Percentiles rank a stretch among this genome's conserved stretches.
These are phyloP conservation scores for Actenoides hombroni DNA, from an alignment of 2,113 vertebrate genomes.

Conservation along the genomic window DNA sequence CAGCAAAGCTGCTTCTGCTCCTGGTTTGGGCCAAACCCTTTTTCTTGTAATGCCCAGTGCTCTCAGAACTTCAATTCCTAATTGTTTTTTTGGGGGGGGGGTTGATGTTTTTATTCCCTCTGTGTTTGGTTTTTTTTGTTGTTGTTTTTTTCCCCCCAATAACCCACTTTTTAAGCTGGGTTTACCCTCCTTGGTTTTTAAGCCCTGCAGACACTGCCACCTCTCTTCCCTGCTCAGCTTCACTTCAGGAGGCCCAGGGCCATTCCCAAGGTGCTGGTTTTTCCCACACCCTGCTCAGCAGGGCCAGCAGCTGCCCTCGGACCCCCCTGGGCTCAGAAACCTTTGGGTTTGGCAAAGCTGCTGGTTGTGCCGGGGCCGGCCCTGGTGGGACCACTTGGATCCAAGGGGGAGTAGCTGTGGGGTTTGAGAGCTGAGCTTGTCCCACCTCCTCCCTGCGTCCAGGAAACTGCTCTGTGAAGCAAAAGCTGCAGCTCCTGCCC, in stretches of 20 bases:
- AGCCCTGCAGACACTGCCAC: rapidly evolving
- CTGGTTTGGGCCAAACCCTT: background rate
- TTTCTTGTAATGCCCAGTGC: background rate
- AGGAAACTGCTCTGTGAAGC: rapidly evolving
- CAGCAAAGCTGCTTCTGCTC: background rate
- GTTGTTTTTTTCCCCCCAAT: background rate
- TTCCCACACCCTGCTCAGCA: background rate
- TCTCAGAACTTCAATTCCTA: rapidly evolving
- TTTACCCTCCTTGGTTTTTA: background rate
- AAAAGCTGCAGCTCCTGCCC: background rate
- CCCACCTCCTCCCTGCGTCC: background rate
- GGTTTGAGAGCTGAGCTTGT: rapidly evolving
- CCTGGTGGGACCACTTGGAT: background rate
- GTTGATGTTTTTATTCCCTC: background rate
- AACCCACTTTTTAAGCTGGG: background rate
- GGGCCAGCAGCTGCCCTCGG: rapidly evolving
- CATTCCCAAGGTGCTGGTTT: background rate
- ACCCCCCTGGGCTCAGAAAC: rapidly evolving
- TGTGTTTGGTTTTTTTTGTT: too few species aligned
- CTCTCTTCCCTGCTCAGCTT: rapidly evolving
- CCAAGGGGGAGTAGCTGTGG: background rate
- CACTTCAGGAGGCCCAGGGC: background rate
- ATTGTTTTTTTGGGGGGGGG: too few species aligned
- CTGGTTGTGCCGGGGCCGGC: background rate
- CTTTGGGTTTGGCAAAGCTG: background rate